Conservation (phyloP, 2,888 invertebrate species). For the Pyrocoelia pectoralis region DNA sequence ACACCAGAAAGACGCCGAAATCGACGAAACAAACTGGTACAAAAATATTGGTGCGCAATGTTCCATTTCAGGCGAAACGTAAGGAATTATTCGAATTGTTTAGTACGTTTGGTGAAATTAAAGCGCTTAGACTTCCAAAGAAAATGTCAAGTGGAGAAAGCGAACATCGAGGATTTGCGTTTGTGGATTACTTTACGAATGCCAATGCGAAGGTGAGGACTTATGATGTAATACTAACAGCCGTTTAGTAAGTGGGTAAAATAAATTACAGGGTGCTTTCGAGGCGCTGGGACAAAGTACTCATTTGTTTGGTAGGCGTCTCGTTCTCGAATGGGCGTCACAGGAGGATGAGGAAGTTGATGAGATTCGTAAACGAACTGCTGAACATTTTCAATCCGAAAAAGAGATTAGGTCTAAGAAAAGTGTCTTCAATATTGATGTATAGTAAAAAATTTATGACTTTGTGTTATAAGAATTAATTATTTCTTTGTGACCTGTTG, state of each 20-base stretch:
- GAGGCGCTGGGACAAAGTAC: slow-evolving; percentile 94
- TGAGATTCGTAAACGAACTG: slow-evolving; percentile 85
- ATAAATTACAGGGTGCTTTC: slow-evolving; percentile 84
- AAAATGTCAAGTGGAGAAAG: slow-evolving; percentile 81
- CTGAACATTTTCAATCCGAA: slow-evolving; percentile 67
- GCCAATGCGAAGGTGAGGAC: slow-evolving; percentile 86
- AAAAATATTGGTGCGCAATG: slow-evolving; percentile 92
- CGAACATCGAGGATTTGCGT: slow-evolving; percentile 92
- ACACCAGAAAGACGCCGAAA: slow-evolving; percentile 67
- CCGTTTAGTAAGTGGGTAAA: not conserved
- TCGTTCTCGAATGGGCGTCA: slow-evolving; percentile 96
- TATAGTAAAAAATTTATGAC: slow-evolving; percentile 8
- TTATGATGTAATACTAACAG: not conserved
- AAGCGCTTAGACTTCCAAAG: slow-evolving; percentile 87
- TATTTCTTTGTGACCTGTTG: too few relatives aligned
- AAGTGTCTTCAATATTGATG: slow-evolving; percentile 59
- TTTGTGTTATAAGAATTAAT: too few relatives aligned
- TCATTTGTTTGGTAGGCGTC: slow-evolving; percentile 94
- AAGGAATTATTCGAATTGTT: slow-evolving; percentile 88
- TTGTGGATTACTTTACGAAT: slow-evolving; percentile 90
- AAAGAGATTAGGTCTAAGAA: slow-evolving; percentile 59
- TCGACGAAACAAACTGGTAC: slow-evolving; percentile 74
- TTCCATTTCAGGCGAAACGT: slow-evolving; percentile 93
- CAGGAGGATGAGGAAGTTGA: slow-evolving; percentile 73
- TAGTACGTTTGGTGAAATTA: slow-evolving; percentile 93